These are phyloP conservation scores for Nixonia krombeini DNA, from an alignment of 1,140 invertebrate species.

Conservation along the genomic window DNA sequence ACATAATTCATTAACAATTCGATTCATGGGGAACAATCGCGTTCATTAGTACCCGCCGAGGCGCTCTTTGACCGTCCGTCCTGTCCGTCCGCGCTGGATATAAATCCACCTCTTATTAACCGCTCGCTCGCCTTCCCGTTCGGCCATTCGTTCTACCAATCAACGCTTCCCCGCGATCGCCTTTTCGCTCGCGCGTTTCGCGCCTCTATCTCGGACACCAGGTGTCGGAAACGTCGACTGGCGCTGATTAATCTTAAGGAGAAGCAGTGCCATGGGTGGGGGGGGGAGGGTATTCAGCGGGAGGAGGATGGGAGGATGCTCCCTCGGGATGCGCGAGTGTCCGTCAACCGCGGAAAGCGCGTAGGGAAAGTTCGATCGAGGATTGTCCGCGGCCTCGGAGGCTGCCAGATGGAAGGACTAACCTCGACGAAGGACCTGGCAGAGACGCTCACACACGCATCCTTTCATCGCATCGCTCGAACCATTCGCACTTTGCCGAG, in stretches of 20 bases:
- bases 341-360: too few species aligned
- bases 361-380: too few species aligned
- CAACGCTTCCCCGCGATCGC: conserved; percentile 21
- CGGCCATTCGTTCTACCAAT: conserved; percentile 54
- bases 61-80: conserved; percentile 4
- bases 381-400: not conserved
- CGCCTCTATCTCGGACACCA: not conserved
- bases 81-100: conserved; percentile 9
- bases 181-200: not conserved
- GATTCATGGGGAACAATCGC: conserved; percentile 65
- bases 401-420: conserved; percentile 6
- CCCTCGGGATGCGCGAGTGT: too few species aligned
- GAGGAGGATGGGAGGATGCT: too few species aligned
- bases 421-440: conserved; percentile 7
- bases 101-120: conserved; percentile 55
- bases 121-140: conserved; percentile 16
- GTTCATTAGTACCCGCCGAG: conserved; percentile 56
- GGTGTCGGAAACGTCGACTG: not conserved
- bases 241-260: not conserved
- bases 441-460: conserved; percentile 31
- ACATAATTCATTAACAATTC: conserved; percentile 68
- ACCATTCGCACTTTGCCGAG: conserved; percentile 64
- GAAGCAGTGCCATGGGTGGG: too few species aligned
- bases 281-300: too few species aligned
- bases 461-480: conserved; percentile 36